A percentile compares a stretch with the other conserved stretches of the same genome.
Conservation (phyloP, 1,140 invertebrate species). For the Manduca sexta region DNA sequence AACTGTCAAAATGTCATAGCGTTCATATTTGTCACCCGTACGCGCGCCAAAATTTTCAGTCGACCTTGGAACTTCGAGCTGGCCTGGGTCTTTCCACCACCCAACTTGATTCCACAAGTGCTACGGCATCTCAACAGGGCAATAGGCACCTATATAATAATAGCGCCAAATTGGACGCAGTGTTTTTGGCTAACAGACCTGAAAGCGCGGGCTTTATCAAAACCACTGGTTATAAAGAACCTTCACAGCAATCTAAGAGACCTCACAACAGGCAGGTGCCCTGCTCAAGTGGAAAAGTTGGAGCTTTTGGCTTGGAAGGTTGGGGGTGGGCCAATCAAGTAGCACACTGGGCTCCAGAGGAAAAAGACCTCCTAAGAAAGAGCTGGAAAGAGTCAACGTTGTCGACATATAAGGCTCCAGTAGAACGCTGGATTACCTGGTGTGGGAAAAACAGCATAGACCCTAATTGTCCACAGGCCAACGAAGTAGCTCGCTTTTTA, state of each 20-base stretch:
- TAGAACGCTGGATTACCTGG: constrained; percentile 11
- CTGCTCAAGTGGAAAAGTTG: constrained; percentile 16
- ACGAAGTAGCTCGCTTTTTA: constrained; percentile 15
- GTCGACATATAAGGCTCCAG: constrained; percentile 13
- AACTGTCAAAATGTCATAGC: no score
- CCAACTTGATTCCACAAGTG: constrained; percentile 13
- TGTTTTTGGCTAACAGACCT: constrained; percentile 20
- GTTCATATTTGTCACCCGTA: no score
- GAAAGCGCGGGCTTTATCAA: constrained; percentile 9
- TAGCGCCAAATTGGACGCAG: constrained; percentile 17
- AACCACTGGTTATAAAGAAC: constrained; percentile 10
- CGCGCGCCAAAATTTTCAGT: no score
- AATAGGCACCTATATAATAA: constrained; percentile 14
- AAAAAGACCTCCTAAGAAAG: constrained; percentile 6
- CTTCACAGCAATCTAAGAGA: constrained; percentile 15
- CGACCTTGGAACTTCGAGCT: constrained; percentile 15
- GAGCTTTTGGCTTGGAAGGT: constrained; percentile 20
- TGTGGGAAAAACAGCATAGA: constrained; percentile 2
- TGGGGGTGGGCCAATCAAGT: constrained; percentile 19
- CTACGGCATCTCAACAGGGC: constrained; percentile 17
- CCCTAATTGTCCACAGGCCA: constrained; percentile 3
- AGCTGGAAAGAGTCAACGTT: constrained; percentile 13
- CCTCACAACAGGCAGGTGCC: constrained; percentile 8
- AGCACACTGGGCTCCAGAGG: constrained; percentile 11
- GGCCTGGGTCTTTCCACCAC: constrained; percentile 10